Percentiles rank a stretch among this genome's conserved stretches.
Conservation (phyloP, 2,888 invertebrate genomes). For the Strigamia transsilvanica region DNA sequence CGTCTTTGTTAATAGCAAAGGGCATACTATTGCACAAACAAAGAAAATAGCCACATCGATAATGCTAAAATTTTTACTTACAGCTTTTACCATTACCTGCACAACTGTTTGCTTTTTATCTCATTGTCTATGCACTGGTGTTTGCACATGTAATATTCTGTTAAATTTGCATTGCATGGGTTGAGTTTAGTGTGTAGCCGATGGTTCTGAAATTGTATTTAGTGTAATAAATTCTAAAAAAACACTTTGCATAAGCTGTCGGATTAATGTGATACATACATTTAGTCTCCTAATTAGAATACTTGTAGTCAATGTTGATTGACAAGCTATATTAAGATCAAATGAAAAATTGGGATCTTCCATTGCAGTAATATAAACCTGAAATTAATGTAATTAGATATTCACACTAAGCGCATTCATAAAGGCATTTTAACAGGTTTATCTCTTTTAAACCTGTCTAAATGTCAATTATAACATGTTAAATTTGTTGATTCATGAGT, state of each 20-base stretch:
- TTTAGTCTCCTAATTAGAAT: neutral
- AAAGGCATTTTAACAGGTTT: too few species aligned
- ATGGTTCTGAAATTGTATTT: neutral
- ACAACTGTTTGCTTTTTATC: neutral
- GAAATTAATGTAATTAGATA: neutral
- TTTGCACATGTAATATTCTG: neutral
- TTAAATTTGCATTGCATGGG: neutral
- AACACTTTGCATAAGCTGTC: neutral
- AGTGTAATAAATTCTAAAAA: neutral
- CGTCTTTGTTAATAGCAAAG: neutral
- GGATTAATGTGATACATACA: neutral
- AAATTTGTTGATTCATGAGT: too few species aligned
- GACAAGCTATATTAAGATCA: neutral
- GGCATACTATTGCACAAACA: neutral
- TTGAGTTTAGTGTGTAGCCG: neutral
- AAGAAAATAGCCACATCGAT: neutral
- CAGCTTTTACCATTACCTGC: neutral
- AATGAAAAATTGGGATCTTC: neutral
- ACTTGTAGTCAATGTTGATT: neutral
- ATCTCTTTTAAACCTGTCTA: too few species aligned
- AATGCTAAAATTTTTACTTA: too few species aligned
- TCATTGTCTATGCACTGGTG: neutral
- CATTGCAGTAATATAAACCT: neutral
- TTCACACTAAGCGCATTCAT: neutral
- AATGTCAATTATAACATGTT: too few species aligned